Percentiles rank a stretch among this genome's conserved stretches.
Conservation (phyloP, 2,113 vertebrate species). For the Anolis sagrei region DNA sequence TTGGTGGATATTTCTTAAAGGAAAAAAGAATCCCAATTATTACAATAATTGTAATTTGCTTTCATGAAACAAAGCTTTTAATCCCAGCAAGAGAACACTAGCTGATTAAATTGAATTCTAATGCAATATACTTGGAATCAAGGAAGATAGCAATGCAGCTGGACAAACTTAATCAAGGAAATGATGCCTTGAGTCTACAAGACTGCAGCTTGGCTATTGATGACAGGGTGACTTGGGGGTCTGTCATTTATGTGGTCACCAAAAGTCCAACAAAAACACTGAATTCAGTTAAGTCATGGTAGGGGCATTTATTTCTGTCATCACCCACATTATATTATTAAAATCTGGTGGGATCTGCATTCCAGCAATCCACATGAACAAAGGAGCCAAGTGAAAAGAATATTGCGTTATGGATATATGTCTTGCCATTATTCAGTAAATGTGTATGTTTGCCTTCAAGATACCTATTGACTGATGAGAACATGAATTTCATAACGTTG, state of each 20-base stretch:
- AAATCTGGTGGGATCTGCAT: neutral
- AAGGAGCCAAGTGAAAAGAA: neutral
- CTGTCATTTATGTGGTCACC: no score
- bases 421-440: neutral
- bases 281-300: neutral
- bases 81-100: neutral
- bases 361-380: neutral
- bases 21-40: conserved; percentile 3
- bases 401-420: neutral
- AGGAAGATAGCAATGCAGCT: no score
- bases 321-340: neutral
- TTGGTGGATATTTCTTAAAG: neutral
- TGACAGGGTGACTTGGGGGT: no score
- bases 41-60: neutral
- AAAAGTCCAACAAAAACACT: neutral
- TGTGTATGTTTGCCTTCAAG: no score
- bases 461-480: no score
- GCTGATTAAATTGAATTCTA: neutral
- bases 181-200: no score
- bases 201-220: no score
- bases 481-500: no score
- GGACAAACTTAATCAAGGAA: no score
- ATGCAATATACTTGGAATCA: neutral
- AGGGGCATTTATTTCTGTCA: neutral
- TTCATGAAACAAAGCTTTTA: neutral